Percentiles rank a stretch among this genome's conserved stretches.
phyloP scores from a whole-genome alignment of 2,113 vertebrate genomes.

The Gobius niger region DNA sequence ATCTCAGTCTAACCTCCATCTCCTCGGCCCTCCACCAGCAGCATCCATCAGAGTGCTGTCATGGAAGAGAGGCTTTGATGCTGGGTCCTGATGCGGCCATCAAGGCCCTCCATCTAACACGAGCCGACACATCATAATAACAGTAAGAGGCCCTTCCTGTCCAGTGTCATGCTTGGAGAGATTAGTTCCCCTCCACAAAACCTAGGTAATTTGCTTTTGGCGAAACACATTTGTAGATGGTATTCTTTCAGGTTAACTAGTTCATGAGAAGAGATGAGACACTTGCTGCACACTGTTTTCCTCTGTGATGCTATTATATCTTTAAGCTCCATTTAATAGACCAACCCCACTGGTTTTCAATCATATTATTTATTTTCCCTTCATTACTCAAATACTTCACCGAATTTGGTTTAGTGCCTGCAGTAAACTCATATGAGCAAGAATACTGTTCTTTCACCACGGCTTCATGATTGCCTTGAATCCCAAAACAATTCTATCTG shows the following conservation, averaged over 20 bases:
- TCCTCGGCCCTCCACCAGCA: constrained; percentile 63
- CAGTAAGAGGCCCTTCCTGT: constrained; percentile 83
- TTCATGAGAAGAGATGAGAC: constrained; percentile 67
- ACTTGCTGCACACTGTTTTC: constrained; percentile 62
- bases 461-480: too few relatives aligned
- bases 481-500: too few relatives aligned
- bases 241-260: constrained; percentile 78
- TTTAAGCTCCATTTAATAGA: constrained; percentile 35
- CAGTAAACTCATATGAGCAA: too few relatives aligned
- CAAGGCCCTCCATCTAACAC: constrained; percentile 79
- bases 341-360: constrained; percentile 28
- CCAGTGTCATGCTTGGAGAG: constrained; percentile 82
- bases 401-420: too few relatives aligned
- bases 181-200: constrained; percentile 84
- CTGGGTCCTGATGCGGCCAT: constrained; percentile 74
- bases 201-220: constrained; percentile 80
- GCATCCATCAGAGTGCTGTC: constrained; percentile 76
- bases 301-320: constrained; percentile 54
- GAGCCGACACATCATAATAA: constrained; percentile 84
- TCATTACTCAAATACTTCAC: not conserved
- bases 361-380: not conserved
- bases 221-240: constrained; percentile 79
- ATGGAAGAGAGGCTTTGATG: constrained; percentile 68
- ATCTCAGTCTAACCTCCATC: constrained; percentile 68
- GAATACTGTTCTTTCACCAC: too few relatives aligned